Evolutionary conservation across 2,113 vertebrate species (phyloP), one percentile per base, ranked within the genome.

Genomic region (Lepisosteus oculatus): DNA sequence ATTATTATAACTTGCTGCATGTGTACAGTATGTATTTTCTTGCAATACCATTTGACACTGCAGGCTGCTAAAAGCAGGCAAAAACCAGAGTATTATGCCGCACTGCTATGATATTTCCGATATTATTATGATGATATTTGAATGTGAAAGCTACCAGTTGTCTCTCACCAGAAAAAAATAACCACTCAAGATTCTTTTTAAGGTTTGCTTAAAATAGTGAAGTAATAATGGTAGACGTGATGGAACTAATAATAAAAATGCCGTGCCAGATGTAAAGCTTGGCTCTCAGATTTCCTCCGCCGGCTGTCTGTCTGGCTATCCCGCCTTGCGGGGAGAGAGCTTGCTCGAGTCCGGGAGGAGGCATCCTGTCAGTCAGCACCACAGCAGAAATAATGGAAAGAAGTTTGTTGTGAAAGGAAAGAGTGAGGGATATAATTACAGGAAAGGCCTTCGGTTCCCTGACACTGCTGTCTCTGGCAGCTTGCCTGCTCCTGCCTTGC

Each of bases 341-440:
- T n/a, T 13, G 14, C 44, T 54, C 14, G 12, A 54, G 45, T n/a
- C 45, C 15, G 13, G 43, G 14, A 51, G 45, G 44, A 67, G 65
- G 43, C 47, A 15, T 67, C 65, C 65, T 67, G 65, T 45, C 44
- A 42, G 14, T 59, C 57, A 15, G 13, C 57, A n/a, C 57, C 57
- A 14, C n/a, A 17, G 65, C 14, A 67, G 65, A 13, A 57, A 57
- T 43, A 55, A 57, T 55, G 54, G 67, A 59, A 56, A 15, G 56
- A 7, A 55, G 65, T 15, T 8, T 55, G 68, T 59, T 69, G 54
- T 47, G 45, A 68, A 43, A 13, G 44, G 67, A 8, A 43, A 17
- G 29, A 51, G 45, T 54, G 29, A 73, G 65, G 56, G 66, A n/a
- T 45, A 14, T 9, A 66, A 59, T 66, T 62, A 42, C 65, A 73